phyloP scores from a whole-genome alignment of 2,888 invertebrate species.

The Megastigmus dorsalis region DNA sequence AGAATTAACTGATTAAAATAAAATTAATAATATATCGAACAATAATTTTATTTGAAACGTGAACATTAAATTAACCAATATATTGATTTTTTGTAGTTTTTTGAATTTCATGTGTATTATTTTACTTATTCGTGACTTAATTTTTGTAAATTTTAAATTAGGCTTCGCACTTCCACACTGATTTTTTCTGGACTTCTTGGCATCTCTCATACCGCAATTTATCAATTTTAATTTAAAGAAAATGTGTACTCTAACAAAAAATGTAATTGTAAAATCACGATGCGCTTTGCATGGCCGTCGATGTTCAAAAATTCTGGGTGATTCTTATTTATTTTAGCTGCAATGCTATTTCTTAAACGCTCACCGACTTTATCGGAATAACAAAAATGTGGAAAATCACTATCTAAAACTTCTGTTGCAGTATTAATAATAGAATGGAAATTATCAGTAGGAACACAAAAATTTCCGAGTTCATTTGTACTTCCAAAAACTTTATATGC shows the following conservation, averaged over 20 bases:
- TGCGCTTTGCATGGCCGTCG: neutral
- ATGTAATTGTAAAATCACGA: neutral
- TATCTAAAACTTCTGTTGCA: neutral
- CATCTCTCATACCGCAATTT: neutral
- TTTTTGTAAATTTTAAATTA: conserved; percentile 28
- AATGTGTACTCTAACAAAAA: conserved; percentile 5
- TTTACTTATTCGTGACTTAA: conserved; percentile 13
- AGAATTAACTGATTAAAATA: too few species aligned
- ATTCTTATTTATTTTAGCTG: neutral
- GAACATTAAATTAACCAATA: too few species aligned
- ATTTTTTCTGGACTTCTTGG: neutral
- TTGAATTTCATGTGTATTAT: too few species aligned
- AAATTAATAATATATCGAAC: too few species aligned
- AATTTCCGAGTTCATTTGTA: conserved; percentile 3
- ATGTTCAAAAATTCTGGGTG: neutral
- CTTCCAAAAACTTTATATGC: too few species aligned
- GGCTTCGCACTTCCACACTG: neutral
- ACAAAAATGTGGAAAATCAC: neutral
- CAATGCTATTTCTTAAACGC: too few species aligned
- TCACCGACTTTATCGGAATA: neutral
- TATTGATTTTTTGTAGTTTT: too few species aligned
- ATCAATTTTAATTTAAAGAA: conserved; percentile 22
- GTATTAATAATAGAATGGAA: neutral
- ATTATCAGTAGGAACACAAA: conserved; percentile 12
- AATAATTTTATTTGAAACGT: too few species aligned